Evolutionary conservation across 2,113 vertebrate species (phyloP), one percentile per base, ranked within the genome.

Genomic region (Xerus inauris): DNA sequence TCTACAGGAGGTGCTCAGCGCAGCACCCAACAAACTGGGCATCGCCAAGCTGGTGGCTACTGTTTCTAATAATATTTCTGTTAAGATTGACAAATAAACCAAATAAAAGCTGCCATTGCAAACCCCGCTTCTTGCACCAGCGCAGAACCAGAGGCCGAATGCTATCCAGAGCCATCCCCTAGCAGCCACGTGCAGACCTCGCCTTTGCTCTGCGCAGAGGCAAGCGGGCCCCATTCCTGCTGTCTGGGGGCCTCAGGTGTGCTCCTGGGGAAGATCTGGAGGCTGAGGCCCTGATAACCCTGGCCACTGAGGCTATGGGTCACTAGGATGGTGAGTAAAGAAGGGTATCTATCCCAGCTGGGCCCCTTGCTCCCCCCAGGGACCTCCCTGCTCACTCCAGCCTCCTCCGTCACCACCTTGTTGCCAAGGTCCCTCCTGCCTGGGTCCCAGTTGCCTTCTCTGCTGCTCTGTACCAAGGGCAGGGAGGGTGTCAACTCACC

Each of bases 401-500:
- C 45, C 22, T n/a, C 49, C 72, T 59, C 22, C 42, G 28, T 9
- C 1, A 8, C 64, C 76, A 45, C 51, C 35, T 47, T 22, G n/a
- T 54, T 28, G 8, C 54, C 19, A 26, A 84, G 51, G 42, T 1
- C 38, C 62, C 42, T 57, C 93, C 94, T 40, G 19, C 35, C 80
- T 32, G 72, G 77, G 51, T 32, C 45, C 45, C 0, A 0, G 1
- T 19, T 30, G 30, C 69, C 35, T 32, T 47, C 49, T 76, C 49
- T 26, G 35, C 57, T 35, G 72, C 57, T 75, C 35, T 0, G 30
- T 11, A 71, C 57, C 11, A 26, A 71, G 76, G 87, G 38, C 64
- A 64, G 40, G 94, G 49, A 32, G 57, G 22, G 13, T 10, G 3
- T 65, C 22, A 22, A 98, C 97, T 98, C 92, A 98, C 97, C 97